Base-by-base conservation (phyloP, 2,888 invertebrate genomes). In the Yponomeuta sedellus region DNA sequence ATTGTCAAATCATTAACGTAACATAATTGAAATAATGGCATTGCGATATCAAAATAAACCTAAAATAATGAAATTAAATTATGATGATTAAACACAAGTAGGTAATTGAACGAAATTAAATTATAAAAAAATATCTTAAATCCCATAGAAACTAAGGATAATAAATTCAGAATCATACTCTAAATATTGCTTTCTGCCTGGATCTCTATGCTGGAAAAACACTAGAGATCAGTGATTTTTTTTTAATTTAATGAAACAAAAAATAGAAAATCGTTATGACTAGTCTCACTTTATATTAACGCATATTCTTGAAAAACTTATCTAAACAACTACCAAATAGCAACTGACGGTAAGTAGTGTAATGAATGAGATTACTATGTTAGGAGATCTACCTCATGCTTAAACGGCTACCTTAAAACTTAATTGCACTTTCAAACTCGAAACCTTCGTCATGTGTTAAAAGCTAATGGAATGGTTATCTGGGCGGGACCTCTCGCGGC, bases 401-500 rank as follows among this genome's bases (percentile, higher is more conserved):
- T 77, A 80, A 58, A 64, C 59, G 19, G 20, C 57, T 57, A 58
- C 69, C 68, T 71, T 64, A 70, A 61, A 25, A 39, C 67, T 66
- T 63, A 68, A 59, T 66, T 66, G 66, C 66, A 66, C 66, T 66
- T 64, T 56, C 10, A n/a, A 34, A 57, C 19, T 28, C 57, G 4
- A n/a, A 64, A 40, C 58, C 28, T 57, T 64, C 58, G 70, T 70
- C 73, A 81, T 74, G 71, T 34, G 72, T 71, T 77, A 79, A 79
- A 79, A 52, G 76, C 75, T 83, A 86, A 70, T 81, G 86, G 86
- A 88, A 87, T 86, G 84, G 71, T 71, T 91, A 92, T 91, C 92
- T 91, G 67, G 94, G 92, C 64, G 94, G 94, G 56, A 92, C 89
- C 78, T 92, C 92, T 64, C 93, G 83, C 73, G 94, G 93, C 69